Evolutionary conservation across 2,888 invertebrate genomes (phyloP).

Genomic region (Tetropium fuscum): DNA sequence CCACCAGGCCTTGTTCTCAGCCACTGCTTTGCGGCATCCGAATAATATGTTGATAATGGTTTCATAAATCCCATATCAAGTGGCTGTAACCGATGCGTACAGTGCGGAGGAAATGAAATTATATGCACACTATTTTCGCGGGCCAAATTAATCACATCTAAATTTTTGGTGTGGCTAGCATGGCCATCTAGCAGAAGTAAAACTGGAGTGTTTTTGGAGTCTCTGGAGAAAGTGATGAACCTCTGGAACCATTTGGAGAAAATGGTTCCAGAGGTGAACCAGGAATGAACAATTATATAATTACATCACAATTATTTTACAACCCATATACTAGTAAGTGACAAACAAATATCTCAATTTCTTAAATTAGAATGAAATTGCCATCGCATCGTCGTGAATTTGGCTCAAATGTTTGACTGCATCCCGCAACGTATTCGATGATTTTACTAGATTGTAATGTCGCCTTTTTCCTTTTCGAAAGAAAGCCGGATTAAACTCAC

Average conservation of each 20-base stretch:
- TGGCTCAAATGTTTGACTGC: no score
- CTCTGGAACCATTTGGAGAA: conserved; percentile 20
- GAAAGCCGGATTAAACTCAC: no score
- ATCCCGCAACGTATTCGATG: no score
- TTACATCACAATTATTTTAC: no score
- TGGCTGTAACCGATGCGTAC: conserved; percentile 50
- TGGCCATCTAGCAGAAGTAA: conserved; percentile 30
- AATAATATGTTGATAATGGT: conserved; percentile 46
- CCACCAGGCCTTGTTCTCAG: conserved; percentile 46
- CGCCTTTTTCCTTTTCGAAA: no score
- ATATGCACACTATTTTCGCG: conserved; percentile 51
- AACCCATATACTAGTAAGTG: no score
- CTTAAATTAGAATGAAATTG: no score
- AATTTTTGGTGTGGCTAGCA: conserved; percentile 39
- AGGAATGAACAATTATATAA: no score
- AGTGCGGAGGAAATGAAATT: conserved; percentile 53
- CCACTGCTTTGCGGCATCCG: conserved; percentile 43
- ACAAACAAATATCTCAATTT: no score
- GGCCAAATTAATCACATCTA: conserved; percentile 49
- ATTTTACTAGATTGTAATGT: no score
- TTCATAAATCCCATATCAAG: conserved; percentile 46
- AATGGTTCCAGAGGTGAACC: no score
- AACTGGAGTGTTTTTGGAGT: conserved; percentile 10
- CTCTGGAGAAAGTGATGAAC: conserved; percentile 17
- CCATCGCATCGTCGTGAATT: no score